A percentile compares a stretch with the other conserved stretches of the same genome.
phyloP scores from a whole-genome alignment of 2,113 vertebrate genomes.

The Gavia stellata region DNA sequence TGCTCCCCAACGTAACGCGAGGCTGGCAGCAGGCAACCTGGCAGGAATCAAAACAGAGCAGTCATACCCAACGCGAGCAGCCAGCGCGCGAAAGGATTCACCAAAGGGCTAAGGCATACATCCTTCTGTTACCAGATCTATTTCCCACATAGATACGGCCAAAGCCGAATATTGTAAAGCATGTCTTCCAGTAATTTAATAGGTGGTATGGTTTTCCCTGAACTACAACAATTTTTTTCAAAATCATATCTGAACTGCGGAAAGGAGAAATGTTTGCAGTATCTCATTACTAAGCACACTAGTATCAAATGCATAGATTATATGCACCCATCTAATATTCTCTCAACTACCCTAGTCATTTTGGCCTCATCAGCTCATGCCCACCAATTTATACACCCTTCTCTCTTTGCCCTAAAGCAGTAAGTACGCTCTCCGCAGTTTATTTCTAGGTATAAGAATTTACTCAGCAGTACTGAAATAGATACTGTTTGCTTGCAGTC shows the following conservation, averaged over 20 bases:
- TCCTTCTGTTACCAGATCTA: background rate
- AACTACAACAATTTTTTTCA: background rate
- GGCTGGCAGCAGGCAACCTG: background rate
- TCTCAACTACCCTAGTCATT: accelerated
- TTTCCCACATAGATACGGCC: accelerated
- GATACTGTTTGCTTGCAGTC: conserved; percentile 12
- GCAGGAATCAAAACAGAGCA: background rate
- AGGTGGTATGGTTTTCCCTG: background rate
- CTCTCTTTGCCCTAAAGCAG: background rate
- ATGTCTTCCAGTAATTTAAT: background rate
- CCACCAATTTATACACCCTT: background rate
- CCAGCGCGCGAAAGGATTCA: accelerated
- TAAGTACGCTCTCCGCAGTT: background rate
- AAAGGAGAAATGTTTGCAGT: background rate
- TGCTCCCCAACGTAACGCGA: background rate
- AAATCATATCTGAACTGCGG: background rate
- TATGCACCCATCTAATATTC: background rate
- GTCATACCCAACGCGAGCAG: accelerated
- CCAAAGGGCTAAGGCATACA: background rate
- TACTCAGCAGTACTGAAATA: conserved; percentile 46
- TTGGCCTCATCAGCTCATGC: background rate
- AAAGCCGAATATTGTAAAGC: background rate
- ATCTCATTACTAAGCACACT: background rate
- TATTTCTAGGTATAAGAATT: conserved; percentile 51
- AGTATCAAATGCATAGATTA: background rate